A percentile compares a stretch with the other conserved stretches of the same genome.
Evolutionary conservation across 2,113 vertebrate genomes (phyloP).

Genomic region (Zosterops lateralis): DNA sequence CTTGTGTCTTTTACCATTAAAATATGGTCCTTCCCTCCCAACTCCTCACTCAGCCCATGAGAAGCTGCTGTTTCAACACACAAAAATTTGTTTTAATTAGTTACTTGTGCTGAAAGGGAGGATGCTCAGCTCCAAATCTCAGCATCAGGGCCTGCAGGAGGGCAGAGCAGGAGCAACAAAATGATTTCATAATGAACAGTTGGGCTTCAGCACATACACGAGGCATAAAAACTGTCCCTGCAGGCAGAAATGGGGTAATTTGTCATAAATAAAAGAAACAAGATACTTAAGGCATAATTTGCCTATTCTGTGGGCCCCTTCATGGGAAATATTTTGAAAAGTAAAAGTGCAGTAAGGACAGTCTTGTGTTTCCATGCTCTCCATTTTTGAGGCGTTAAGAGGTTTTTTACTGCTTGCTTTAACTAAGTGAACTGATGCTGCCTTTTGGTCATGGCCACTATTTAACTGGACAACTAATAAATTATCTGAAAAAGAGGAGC

Average conservation of each 20-base stretch:
- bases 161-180: neutral
- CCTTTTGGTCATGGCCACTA: neutral
- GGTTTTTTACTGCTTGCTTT: neutral
- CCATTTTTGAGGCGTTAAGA: neutral
- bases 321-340: neutral
- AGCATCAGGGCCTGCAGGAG: neutral
- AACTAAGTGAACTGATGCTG: neutral
- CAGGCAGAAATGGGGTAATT: accelerated
- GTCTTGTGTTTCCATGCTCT: neutral
- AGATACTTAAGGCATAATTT: neutral
- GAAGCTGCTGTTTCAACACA: neutral
- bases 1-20: accelerated
- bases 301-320: neutral
- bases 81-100: neutral
- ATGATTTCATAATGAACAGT: neutral
- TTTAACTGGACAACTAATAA: constrained; percentile 31
- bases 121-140: neutral
- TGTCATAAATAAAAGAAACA: neutral
- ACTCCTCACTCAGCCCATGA: neutral
- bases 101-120: neutral
- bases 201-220: neutral
- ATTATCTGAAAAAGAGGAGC: constrained; percentile 16
- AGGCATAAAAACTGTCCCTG: neutral
- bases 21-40: accelerated
- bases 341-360: neutral